Evolutionary conservation across 2,888 invertebrate species (phyloP).

Genomic region (Danaus chrysippus): DNA sequence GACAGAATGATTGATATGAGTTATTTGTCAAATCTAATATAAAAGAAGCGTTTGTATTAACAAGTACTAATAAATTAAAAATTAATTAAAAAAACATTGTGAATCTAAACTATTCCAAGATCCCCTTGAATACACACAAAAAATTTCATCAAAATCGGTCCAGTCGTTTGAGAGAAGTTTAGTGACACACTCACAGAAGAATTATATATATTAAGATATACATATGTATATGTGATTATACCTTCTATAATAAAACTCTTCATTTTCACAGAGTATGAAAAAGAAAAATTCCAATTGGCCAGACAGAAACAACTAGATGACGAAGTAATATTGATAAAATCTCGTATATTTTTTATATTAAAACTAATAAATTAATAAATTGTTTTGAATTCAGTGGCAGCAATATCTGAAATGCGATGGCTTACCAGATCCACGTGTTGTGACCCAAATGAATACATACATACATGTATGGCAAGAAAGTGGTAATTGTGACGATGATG

Average conservation of each 20-base stretch:
- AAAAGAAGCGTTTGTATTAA: no score
- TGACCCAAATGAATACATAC: constrained; percentile 79
- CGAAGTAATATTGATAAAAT: constrained; percentile 47
- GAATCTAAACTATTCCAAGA: no score
- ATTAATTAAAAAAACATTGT: no score
- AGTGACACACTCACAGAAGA: no score
- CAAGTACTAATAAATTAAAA: no score
- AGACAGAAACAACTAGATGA: constrained; percentile 50
- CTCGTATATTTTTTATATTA: not conserved
- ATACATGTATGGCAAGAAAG: constrained; percentile 73
- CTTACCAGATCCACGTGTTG: constrained; percentile 77
- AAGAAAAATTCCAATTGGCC: constrained; percentile 48
- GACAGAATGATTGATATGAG: no score
- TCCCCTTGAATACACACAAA: no score
- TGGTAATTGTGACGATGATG: constrained; percentile 58
- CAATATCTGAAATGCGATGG: constrained; percentile 80
- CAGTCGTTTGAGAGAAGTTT: no score
- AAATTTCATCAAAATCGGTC: no score
- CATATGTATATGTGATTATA: no score
- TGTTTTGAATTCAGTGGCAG: constrained; percentile 67
- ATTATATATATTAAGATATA: no score
- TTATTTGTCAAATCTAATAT: no score
- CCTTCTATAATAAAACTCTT: constrained; percentile 12
- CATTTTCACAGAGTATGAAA: constrained; percentile 57
- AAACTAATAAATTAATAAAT: not conserved